phyloP scores from a whole-genome alignment of 2,888 invertebrate genomes.

The Cataglyphis altisquamis region DNA sequence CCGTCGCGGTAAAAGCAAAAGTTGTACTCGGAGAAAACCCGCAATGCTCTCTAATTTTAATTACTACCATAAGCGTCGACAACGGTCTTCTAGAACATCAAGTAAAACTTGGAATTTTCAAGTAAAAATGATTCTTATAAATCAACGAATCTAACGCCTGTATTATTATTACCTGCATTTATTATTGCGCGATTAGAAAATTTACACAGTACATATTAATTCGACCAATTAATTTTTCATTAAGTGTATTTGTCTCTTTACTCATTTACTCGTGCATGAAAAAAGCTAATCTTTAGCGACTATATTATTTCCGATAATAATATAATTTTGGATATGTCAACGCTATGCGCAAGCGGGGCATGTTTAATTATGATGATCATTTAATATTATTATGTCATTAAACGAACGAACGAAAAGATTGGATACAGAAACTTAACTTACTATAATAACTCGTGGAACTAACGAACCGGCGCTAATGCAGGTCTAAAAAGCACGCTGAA shows the following conservation, averaged over 20 bases:
- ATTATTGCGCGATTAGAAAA: background rate
- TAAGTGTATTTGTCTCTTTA: background rate
- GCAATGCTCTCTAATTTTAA: slow-evolving; percentile 34
- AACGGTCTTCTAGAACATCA: background rate
- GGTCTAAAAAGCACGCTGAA: slow-evolving; percentile 64
- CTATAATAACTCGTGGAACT: slow-evolving; percentile 70
- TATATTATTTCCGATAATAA: background rate
- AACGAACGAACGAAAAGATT: slow-evolving; percentile 65
- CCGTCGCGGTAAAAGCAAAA: slow-evolving; percentile 17
- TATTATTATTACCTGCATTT: background rate
- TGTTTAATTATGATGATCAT: slow-evolving; percentile 61
- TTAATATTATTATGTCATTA: slow-evolving; percentile 72
- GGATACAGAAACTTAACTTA: slow-evolving; percentile 55
- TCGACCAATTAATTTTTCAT: background rate
- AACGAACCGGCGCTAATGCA: slow-evolving; percentile 71
- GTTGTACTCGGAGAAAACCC: slow-evolving; percentile 23
- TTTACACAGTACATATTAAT: background rate
- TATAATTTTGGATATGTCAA: background rate
- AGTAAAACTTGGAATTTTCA: background rate
- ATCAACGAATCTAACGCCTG: background rate
- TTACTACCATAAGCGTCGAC: slow-evolving; percentile 26
- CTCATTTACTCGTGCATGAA: background rate
- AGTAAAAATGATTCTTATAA: slow-evolving; percentile 1
- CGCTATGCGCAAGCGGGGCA: background rate
- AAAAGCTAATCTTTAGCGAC: background rate